A percentile compares a stretch with the other conserved stretches of the same genome.
These are phyloP conservation scores for Chaetogeoica ovagalla DNA, from an alignment of 2,888 invertebrate species.

Conservation along the genomic window DNA sequence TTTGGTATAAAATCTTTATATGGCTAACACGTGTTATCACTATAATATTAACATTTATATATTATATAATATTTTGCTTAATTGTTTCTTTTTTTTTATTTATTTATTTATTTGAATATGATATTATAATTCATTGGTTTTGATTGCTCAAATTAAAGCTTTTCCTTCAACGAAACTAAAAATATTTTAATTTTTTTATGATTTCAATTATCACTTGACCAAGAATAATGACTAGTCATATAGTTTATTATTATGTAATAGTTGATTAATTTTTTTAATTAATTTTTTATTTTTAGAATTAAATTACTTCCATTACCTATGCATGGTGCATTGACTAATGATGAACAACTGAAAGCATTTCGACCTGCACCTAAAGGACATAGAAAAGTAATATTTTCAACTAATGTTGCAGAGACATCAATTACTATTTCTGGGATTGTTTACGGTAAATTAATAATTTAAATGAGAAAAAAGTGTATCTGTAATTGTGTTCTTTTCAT, in stretches of 20 bases:
- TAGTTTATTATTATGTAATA: background rate
- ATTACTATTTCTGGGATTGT: conserved; percentile 91
- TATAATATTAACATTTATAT: too few relatives aligned
- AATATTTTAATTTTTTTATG: too few relatives aligned
- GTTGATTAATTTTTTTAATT: conserved; percentile 32
- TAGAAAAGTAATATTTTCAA: conserved; percentile 89
- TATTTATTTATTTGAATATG: too few relatives aligned
- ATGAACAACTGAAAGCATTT: conserved; percentile 86
- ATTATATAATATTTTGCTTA: too few relatives aligned
- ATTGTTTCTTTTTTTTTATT: too few relatives aligned
- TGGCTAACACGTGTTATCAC: too few relatives aligned
- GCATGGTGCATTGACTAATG: conserved; percentile 86
- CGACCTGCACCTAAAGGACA: conserved; percentile 71
- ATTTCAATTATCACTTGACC: too few relatives aligned
- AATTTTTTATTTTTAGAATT: conserved; percentile 57
- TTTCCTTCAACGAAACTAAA: too few relatives aligned
- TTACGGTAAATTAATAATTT: conserved; percentile 68
- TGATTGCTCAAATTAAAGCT: too few relatives aligned
- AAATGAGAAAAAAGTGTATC: background rate
- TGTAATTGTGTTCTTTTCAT: background rate
- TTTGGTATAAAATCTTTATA: too few relatives aligned
- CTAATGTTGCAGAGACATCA: conserved; percentile 96
- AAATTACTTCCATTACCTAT: conserved; percentile 66
- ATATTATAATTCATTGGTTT: too few relatives aligned
- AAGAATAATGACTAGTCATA: too few relatives aligned